These are phyloP conservation scores for Rhynchotus rufescens DNA, from an alignment of 2,797 vertebrate species.

Conservation along the genomic window DNA sequence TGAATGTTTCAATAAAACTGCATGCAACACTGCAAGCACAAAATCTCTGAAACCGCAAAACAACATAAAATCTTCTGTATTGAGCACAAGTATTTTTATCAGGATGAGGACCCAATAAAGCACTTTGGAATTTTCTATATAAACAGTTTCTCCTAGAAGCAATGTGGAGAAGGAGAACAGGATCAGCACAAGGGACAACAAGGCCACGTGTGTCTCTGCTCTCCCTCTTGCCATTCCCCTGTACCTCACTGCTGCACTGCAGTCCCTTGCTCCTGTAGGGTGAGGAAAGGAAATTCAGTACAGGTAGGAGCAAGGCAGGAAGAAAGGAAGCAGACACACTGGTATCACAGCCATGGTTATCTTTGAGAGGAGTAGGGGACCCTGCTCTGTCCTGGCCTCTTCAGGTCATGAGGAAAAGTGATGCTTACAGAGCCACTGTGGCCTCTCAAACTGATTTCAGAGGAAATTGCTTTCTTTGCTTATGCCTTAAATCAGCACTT, in stretches of 20 bases:
- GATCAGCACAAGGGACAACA: not conserved
- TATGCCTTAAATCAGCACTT: no score
- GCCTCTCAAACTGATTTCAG: no score
- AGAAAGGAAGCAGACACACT: not conserved
- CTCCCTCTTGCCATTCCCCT: not conserved
- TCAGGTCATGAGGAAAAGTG: not conserved
- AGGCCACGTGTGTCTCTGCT: no score
- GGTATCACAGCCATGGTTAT: not conserved
- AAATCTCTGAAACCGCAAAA: not conserved
- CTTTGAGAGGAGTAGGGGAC: not conserved
- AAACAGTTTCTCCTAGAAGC: not conserved
- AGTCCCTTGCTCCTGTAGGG: no score
- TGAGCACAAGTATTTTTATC: not conserved
- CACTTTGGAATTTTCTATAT: not conserved
- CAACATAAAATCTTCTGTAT: not conserved
- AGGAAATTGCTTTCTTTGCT: no score
- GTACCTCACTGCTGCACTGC: not conserved
- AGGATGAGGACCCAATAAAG: not conserved
- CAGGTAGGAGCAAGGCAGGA: not conserved
- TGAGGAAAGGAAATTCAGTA: not conserved
- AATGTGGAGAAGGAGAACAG: not conserved
- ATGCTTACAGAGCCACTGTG: no score
- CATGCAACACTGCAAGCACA: not conserved
- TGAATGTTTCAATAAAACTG: not conserved
- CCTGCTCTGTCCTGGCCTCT: not conserved